phyloP scores from a whole-genome alignment of 2,797 vertebrate genomes.

The Argya squamiceps region DNA sequence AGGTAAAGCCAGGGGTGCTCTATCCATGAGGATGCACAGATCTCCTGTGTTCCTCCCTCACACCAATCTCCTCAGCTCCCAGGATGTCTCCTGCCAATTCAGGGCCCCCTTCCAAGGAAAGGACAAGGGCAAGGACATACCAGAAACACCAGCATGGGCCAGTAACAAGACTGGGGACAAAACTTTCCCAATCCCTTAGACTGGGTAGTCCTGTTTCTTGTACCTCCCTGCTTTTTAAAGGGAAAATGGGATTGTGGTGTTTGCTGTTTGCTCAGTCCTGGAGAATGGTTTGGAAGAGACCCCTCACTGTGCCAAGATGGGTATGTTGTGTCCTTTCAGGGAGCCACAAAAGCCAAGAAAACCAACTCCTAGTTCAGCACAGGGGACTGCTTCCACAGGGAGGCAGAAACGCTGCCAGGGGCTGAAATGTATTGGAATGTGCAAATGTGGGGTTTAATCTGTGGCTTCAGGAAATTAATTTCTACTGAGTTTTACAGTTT shows the following conservation, averaged over 20 bases:
- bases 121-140: neutral
- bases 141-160: neutral
- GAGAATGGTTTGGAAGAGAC: neutral
- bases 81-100: neutral
- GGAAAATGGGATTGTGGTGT: accelerated
- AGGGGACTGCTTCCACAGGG: neutral
- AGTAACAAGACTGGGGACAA: neutral
- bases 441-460: neutral
- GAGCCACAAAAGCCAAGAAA: neutral
- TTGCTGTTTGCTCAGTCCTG: neutral
- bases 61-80: neutral
- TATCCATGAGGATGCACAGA: accelerated
- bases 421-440: neutral
- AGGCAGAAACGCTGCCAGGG: neutral
- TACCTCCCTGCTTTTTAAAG: neutral
- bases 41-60: neutral
- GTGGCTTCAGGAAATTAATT: slow-evolving; percentile 27
- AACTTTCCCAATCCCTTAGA: neutral
- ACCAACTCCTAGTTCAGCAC: neutral
- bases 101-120: neutral
- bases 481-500: neutral
- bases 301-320: accelerated
- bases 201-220: accelerated
- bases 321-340: neutral
- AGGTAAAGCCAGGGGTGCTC: neutral